phyloP scores from a whole-genome alignment of 1,140 invertebrate species.

The Aporrectodea caliginosa region DNA sequence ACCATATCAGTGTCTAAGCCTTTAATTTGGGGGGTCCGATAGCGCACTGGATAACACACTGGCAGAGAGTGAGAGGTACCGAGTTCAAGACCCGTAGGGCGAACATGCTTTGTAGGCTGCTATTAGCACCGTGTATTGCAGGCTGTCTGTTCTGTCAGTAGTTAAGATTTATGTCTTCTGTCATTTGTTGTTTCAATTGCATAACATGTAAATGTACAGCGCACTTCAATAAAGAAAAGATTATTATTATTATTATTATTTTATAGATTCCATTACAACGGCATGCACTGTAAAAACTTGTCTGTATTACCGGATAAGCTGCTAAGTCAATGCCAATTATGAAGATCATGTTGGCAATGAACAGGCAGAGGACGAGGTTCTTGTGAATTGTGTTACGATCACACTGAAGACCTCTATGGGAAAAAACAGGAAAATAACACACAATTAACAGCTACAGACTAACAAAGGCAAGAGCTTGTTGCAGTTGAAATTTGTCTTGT shows the following conservation, averaged over 20 bases:
- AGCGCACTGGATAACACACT: no score
- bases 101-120: no score
- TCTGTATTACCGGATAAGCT: not conserved
- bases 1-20: no score
- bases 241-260: not conserved
- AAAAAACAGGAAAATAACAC: not conserved
- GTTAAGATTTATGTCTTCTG: not conserved
- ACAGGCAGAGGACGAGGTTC: constrained; percentile 78
- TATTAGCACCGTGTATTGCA: no score
- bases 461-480: no score
- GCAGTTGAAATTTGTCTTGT: no score
- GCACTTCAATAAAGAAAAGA: not conserved
- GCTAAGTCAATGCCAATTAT: constrained; percentile 73
- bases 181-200: not conserved
- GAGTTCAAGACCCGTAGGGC: no score
- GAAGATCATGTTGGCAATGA: constrained; percentile 88
- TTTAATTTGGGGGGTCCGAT: no score
- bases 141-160: not conserved
- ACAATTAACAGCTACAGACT: not conserved
- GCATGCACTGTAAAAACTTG: no score
- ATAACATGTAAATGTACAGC: not conserved
- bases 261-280: no score
- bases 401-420: constrained; percentile 60
- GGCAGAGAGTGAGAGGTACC: no score
- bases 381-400: constrained; percentile 83